These are phyloP conservation scores for Leptinotarsa rubiginosa DNA, from an alignment of 2,888 invertebrate species.

Conservation along the genomic window DNA sequence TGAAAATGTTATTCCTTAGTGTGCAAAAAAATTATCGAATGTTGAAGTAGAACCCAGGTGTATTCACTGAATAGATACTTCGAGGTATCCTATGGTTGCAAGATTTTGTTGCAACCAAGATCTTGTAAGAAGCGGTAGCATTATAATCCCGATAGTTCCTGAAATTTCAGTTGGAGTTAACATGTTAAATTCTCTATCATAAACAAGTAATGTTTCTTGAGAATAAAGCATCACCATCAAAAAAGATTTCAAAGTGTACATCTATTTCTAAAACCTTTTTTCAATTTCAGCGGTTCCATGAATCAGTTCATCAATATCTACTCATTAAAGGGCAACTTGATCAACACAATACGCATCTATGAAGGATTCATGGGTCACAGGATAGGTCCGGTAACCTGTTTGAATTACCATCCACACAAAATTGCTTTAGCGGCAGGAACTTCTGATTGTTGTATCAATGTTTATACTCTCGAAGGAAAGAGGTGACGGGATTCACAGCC, in stretches of 20 bases:
- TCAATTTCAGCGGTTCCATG: slow-evolving; percentile 75
- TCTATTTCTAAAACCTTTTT: slow-evolving; percentile 2
- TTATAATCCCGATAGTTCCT: too few relatives aligned
- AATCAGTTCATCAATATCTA: slow-evolving; percentile 84
- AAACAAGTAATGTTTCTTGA: too few relatives aligned
- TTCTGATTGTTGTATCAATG: slow-evolving; percentile 85
- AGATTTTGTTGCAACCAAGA: too few relatives aligned
- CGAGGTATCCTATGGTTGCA: too few relatives aligned
- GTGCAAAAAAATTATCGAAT: too few relatives aligned
- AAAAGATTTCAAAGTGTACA: neutral
- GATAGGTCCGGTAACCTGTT: slow-evolving; percentile 87
- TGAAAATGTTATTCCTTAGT: neutral
- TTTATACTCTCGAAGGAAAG: slow-evolving; percentile 79
- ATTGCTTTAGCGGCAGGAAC: slow-evolving; percentile 88
- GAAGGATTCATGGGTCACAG: slow-evolving; percentile 92
- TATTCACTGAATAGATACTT: too few relatives aligned
- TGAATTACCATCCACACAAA: slow-evolving; percentile 91
- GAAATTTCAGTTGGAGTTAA: too few relatives aligned
- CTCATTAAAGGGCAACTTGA: slow-evolving; percentile 76
- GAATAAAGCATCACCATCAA: too few relatives aligned
- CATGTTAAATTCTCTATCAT: too few relatives aligned
- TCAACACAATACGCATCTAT: slow-evolving; percentile 87
- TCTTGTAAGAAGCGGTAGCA: too few relatives aligned
- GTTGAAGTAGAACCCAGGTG: too few relatives aligned
- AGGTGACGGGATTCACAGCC: slow-evolving; percentile 74